Evolutionary conservation across 2,797 vertebrate species (phyloP).

Genomic region (Pelochelys cantorii): DNA sequence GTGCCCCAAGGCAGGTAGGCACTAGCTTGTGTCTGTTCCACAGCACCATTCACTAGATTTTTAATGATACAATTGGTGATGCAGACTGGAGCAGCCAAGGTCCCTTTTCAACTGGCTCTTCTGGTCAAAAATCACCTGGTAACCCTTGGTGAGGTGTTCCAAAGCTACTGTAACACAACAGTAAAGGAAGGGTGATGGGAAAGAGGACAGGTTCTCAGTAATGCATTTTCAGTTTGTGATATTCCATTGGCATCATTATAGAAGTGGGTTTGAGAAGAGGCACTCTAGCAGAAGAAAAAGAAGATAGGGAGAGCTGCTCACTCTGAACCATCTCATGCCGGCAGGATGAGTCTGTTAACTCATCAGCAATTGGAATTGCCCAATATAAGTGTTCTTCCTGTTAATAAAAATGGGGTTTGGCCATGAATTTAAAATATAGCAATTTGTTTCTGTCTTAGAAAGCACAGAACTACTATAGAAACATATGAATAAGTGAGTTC

Average conservation of each 20-base stretch:
- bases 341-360: not conserved
- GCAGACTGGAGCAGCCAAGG: too few relatives aligned
- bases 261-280: not conserved
- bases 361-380: not conserved
- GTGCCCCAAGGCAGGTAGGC: too few relatives aligned
- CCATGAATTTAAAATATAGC: not conserved
- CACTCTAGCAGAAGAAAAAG: too few relatives aligned
- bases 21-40: too few relatives aligned
- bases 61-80: too few relatives aligned
- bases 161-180: not conserved
- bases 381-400: not conserved
- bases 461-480: slow-evolving; percentile 20
- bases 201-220: not conserved
- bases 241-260: not conserved
- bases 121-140: too few relatives aligned
- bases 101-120: too few relatives aligned
- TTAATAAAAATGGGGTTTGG: not conserved
- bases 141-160: not conserved
- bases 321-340: not conserved
- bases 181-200: not conserved
- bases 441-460: not conserved
- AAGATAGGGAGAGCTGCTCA: not conserved
- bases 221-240: not conserved
- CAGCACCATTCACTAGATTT: too few relatives aligned
- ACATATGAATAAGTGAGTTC: not conserved